Conservation (phyloP, 1,140 invertebrate genomes). For the Aplysia californica region DNA sequence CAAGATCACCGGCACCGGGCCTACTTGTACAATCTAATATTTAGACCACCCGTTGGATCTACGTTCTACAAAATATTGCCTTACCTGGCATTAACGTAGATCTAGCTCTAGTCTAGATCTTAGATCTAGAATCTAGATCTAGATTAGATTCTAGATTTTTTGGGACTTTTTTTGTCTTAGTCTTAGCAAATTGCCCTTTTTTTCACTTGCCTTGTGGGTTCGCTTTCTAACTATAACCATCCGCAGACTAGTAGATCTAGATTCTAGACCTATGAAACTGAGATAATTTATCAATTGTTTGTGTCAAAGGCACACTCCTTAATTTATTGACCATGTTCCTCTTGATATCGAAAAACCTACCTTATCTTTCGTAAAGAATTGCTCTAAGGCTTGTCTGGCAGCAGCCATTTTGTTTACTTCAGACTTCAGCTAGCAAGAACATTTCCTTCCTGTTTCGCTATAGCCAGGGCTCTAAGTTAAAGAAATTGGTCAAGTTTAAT, state of each 20-base stretch:
- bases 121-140: neutral
- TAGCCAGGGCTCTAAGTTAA: no score
- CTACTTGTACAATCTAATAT: neutral
- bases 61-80: neutral
- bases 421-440: no score
- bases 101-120: no score
- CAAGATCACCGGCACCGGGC: neutral
- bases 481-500: no score
- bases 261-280: no score
- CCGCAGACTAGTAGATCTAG: neutral
- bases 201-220: no score
- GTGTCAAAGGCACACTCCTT: neutral
- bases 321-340: neutral
- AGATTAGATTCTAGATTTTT: neutral
- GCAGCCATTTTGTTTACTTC: conserved; percentile 37
- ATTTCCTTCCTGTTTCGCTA: no score
- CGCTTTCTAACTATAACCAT: no score
- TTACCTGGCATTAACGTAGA: neutral
- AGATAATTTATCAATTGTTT: no score
- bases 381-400: conserved; percentile 34
- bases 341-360: conserved; percentile 21
- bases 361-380: conserved; percentile 49
- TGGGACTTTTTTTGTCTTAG: neutral
- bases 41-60: neutral
- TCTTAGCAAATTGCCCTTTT: neutral